Evolutionary conservation across 2,888 invertebrate genomes (phyloP).

Genomic region (Diarsia rubi): DNA sequence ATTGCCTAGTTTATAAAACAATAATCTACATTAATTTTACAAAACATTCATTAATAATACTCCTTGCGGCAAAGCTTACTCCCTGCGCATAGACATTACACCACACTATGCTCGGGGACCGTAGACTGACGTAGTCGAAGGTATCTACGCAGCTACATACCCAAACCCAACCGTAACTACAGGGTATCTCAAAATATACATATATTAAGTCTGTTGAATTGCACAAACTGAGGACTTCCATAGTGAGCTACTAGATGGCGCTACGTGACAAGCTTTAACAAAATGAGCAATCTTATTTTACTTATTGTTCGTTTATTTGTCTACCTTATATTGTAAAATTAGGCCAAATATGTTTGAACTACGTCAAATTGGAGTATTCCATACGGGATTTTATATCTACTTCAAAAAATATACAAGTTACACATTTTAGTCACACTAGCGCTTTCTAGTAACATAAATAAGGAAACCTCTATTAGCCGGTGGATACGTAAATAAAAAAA

Average conservation of each 20-base stretch:
- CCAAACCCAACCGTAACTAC: constrained; percentile 79
- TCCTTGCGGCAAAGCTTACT: constrained; percentile 79
- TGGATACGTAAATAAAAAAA: constrained; percentile 74
- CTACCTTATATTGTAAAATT: constrained; percentile 57
- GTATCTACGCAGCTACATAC: constrained; percentile 73
- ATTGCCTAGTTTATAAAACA: constrained; percentile 74
- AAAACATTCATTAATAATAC: constrained; percentile 82
- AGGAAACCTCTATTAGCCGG: constrained; percentile 65
- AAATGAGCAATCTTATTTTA: constrained; percentile 48
- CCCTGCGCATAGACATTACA: constrained; percentile 75
- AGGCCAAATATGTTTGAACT: constrained; percentile 61
- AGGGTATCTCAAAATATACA: constrained; percentile 77
- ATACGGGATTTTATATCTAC: constrained; percentile 43
- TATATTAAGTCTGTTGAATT: constrained; percentile 64
- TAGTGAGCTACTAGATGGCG: constrained; percentile 59
- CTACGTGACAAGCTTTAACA: constrained; percentile 44
- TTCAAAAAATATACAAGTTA: constrained; percentile 14
- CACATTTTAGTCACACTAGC: constrained; percentile 39
- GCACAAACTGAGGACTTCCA: constrained; percentile 68
- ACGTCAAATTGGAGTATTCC: constrained; percentile 44
- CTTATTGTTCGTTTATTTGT: constrained; percentile 46
- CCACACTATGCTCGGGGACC: constrained; percentile 77
- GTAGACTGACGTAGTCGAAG: constrained; percentile 59
- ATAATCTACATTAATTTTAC: constrained; percentile 79
- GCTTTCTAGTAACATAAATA: constrained; percentile 60